These are phyloP conservation scores for Hypocryptadius cinnamomeus DNA, from an alignment of 2,113 vertebrate species.

Conservation along the genomic window DNA sequence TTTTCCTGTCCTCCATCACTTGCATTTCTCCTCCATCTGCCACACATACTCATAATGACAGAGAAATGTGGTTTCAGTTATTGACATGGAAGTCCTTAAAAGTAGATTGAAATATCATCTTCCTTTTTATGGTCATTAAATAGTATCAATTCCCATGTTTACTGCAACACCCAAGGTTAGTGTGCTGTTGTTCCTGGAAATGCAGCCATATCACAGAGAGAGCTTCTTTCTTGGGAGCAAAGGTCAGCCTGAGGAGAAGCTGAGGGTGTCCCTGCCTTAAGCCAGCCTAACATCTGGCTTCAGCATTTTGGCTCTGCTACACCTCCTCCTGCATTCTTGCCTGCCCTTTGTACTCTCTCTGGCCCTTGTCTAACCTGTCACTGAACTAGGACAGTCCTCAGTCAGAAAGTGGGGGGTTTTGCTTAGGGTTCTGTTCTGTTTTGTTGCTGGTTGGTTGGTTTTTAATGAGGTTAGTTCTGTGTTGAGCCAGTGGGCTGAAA, in stretches of 20 bases:
- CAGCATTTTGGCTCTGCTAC: background rate
- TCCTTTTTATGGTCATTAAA: background rate
- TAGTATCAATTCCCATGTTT: background rate
- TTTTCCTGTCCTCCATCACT: background rate
- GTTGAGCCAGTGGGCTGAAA: background rate
- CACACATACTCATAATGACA: background rate
- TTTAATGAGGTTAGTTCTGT: background rate
- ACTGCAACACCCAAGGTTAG: background rate
- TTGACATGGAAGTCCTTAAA: background rate
- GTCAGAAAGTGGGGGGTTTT: background rate
- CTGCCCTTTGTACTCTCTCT: background rate
- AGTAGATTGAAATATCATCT: background rate
- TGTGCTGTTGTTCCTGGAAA: background rate
- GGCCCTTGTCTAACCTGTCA: background rate
- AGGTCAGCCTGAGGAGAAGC: background rate
- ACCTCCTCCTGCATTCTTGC: background rate
- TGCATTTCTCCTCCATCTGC: background rate
- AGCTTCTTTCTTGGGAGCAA: background rate
- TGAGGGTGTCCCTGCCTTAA: background rate
- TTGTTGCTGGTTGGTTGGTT: background rate
- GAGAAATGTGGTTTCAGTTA: background rate
- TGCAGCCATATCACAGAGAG: background rate
- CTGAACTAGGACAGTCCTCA: background rate
- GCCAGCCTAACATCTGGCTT: background rate
- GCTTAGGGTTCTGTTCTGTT: background rate